These are phyloP conservation scores for Drosophila sturtevanti DNA, from an alignment of 1,140 invertebrate species.

Conservation along the genomic window DNA sequence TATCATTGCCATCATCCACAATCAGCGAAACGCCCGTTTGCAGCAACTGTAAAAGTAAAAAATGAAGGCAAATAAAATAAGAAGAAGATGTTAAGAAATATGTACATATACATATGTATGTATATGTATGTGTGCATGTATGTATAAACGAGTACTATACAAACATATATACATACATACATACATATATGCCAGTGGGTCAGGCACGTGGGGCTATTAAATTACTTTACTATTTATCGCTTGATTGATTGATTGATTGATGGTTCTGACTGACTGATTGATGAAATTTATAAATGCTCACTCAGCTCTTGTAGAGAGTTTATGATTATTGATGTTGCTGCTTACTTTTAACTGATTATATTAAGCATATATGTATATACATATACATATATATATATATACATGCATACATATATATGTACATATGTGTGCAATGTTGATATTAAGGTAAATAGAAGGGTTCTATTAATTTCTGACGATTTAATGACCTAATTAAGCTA, in stretches of 20 bases:
- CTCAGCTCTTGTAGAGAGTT: no score
- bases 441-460: no score
- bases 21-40: constrained; percentile 75
- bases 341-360: neutral
- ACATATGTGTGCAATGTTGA: no score
- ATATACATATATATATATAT: no score
- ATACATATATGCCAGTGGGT: neutral
- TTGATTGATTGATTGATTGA: constrained; percentile 50
- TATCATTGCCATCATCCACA: constrained; percentile 65
- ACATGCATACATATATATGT: no score
- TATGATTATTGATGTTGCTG: neutral
- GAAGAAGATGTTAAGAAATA: neutral
- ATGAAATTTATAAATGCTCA: constrained; percentile 38
- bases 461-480: no score
- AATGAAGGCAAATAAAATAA: neutral
- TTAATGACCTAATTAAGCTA: no score
- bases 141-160: no score
- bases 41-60: constrained; percentile 54
- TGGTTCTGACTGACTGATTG: constrained; percentile 53
- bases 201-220: constrained; percentile 4
- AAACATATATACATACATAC: no score
- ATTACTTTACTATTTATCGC: constrained; percentile 1
- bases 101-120: no score
- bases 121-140: no score
- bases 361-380: no score